phyloP scores from a whole-genome alignment of 2,113 vertebrate genomes.

The Cyanoderma ruficeps region DNA sequence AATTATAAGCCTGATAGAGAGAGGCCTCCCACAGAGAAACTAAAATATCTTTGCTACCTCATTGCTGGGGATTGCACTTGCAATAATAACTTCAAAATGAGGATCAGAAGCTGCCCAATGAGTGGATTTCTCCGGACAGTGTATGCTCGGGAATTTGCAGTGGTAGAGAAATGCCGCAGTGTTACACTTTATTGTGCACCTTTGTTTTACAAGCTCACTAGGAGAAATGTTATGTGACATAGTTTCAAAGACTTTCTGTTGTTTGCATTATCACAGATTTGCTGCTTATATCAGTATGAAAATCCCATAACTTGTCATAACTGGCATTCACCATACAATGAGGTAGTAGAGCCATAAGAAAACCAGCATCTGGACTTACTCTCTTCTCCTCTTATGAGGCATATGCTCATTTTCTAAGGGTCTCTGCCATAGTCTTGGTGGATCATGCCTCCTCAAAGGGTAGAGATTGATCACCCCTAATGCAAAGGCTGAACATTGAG shows the following conservation, averaged over 20 bases:
- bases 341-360: background rate
- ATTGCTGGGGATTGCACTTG: background rate
- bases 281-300: background rate
- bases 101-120: background rate
- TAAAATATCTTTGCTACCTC: background rate
- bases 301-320: background rate
- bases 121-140: background rate
- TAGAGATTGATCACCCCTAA: background rate
- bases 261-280: background rate
- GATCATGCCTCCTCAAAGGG: background rate
- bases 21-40: background rate
- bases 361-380: background rate
- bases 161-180: background rate
- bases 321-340: background rate
- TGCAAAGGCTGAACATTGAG: background rate
- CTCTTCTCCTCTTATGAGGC: background rate
- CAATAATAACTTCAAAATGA: slow-evolving; percentile 10
- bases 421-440: background rate
- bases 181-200: background rate
- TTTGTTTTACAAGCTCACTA: background rate
- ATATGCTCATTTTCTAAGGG: background rate
- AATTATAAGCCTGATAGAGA: background rate
- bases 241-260: background rate
- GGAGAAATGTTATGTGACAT: background rate
- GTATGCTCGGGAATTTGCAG: background rate